phyloP scores from a whole-genome alignment of 2,888 invertebrate genomes.

The Subacronicta megacephala region DNA sequence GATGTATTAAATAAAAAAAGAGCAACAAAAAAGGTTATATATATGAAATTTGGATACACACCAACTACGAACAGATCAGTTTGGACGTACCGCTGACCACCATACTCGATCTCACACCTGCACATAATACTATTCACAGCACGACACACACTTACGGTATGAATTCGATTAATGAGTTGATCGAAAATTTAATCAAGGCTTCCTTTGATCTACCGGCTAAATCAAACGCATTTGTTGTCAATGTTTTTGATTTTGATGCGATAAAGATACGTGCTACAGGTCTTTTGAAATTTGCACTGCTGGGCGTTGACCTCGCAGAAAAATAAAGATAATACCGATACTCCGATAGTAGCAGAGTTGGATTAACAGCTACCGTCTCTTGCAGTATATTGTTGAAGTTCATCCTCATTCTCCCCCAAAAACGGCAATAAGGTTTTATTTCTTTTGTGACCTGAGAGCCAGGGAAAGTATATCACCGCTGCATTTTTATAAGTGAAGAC shows the following conservation, averaged over 20 bases:
- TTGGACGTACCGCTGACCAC: slow-evolving; percentile 12
- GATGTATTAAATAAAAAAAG: too few relatives aligned
- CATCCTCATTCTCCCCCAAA: too few relatives aligned
- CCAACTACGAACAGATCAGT: slow-evolving; percentile 1
- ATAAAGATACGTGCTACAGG: background rate
- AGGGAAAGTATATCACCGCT: too few relatives aligned
- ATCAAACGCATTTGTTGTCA: background rate
- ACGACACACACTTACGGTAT: background rate
- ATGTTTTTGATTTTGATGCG: background rate
- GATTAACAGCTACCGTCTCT: too few relatives aligned
- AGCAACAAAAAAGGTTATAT: too few relatives aligned
- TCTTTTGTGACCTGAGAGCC: too few relatives aligned
- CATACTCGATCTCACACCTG: background rate
- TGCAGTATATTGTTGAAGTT: too few relatives aligned
- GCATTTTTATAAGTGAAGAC: too few relatives aligned
- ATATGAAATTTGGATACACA: slow-evolving; percentile 7
- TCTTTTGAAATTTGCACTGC: background rate
- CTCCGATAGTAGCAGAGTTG: too few relatives aligned
- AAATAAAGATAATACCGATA: too few relatives aligned
- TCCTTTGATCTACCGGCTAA: slow-evolving; percentile 1
- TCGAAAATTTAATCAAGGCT: background rate
- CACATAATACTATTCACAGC: background rate
- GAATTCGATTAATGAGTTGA: slow-evolving; percentile 1
- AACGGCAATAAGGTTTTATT: too few relatives aligned
- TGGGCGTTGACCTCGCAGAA: too few relatives aligned